Evolutionary conservation across 2,113 vertebrate genomes (phyloP).

Genomic region (Brachyistius frenatus): DNA sequence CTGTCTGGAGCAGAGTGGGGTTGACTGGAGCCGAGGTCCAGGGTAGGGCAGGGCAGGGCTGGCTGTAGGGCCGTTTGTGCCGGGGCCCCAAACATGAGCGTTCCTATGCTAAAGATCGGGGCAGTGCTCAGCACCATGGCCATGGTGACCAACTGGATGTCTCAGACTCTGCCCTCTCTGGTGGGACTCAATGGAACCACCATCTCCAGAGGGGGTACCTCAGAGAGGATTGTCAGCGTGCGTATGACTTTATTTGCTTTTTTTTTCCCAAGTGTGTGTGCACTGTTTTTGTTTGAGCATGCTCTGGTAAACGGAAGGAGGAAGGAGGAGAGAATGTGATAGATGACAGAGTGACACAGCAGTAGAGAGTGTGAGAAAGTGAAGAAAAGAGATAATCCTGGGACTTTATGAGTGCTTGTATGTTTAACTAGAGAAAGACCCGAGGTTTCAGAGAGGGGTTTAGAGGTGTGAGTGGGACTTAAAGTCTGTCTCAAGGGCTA

Average conservation of each 20-base stretch:
- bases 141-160: slow-evolving; percentile 96
- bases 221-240: slow-evolving; percentile 92
- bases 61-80: slow-evolving; percentile 73
- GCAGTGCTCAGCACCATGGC: slow-evolving; percentile 95
- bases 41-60: slow-evolving; percentile 68
- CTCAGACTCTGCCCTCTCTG: slow-evolving; percentile 91
- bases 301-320: slow-evolving; percentile 17
- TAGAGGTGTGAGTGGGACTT: slow-evolving; percentile 1
- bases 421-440: slow-evolving; percentile 7
- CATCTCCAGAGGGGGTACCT: slow-evolving; percentile 89
- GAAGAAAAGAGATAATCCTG: neutral
- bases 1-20: slow-evolving; percentile 51
- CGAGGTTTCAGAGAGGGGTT: neutral
- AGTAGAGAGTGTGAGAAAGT: slow-evolving; percentile 6
- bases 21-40: slow-evolving; percentile 66
- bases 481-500: neutral
- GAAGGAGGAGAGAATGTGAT: neutral
- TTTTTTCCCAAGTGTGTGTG: slow-evolving; percentile 32
- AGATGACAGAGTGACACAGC: slow-evolving; percentile 33
- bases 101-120: slow-evolving; percentile 91
- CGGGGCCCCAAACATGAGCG: slow-evolving; percentile 84
- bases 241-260: slow-evolving; percentile 71
- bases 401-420: neutral
- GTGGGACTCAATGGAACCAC: slow-evolving; percentile 92
- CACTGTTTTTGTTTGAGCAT: slow-evolving; percentile 30